Evolutionary conservation across 2,797 vertebrate genomes (phyloP).

Genomic region (Tapirus indicus): DNA sequence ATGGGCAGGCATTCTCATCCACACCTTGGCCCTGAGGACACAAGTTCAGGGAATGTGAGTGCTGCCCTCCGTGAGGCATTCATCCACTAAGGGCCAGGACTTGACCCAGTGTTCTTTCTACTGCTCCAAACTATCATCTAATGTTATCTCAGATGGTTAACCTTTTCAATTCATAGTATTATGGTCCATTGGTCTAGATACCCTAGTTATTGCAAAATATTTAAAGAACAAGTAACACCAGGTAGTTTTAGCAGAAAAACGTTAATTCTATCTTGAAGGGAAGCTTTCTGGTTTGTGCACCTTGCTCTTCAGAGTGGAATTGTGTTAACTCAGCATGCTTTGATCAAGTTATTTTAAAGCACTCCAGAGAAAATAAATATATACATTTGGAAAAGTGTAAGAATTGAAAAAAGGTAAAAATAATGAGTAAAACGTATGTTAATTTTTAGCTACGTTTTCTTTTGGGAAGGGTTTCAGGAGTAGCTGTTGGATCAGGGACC

Average conservation of each 20-base stretch:
- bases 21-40: not conserved
- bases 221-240: not conserved
- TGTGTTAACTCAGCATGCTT: not conserved
- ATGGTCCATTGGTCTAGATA: not conserved
- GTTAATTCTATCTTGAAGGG: not conserved
- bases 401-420: not conserved
- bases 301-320: not conserved
- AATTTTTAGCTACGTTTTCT: not conserved
- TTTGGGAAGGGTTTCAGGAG: not conserved
- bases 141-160: not conserved
- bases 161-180: not conserved
- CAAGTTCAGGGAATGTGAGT: rapidly evolving
- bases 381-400: not conserved
- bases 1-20: not conserved
- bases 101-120: not conserved
- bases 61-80: not conserved
- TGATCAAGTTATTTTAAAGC: not conserved
- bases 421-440: not conserved
- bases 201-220: not conserved
- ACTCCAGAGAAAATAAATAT: not conserved
- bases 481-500: not conserved
- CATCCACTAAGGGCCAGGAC: not conserved
- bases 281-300: not conserved
- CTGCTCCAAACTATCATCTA: not conserved
- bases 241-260: not conserved